phyloP scores from a whole-genome alignment of 2,888 invertebrate species.

The Gandaritis pyraliata region DNA sequence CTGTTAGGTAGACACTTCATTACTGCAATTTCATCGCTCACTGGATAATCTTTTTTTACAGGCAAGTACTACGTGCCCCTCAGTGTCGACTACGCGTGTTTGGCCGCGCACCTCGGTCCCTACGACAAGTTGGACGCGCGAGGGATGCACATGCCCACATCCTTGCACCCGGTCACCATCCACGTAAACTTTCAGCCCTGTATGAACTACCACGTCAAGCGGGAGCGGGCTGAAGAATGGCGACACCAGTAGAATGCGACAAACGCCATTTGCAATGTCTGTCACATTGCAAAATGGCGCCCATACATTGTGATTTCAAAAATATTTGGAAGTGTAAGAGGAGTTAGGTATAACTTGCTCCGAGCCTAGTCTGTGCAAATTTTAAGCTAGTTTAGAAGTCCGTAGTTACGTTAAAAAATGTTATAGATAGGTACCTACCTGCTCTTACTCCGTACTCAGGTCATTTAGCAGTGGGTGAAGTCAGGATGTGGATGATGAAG shows the following conservation, averaged over 20 bases:
- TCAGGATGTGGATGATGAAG: not conserved
- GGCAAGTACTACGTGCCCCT: conserved; percentile 93
- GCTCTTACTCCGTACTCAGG: not conserved
- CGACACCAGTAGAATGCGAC: conserved; percentile 40
- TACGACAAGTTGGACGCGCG: conserved; percentile 83
- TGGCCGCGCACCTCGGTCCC: conserved; percentile 88
- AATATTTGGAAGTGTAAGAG: not conserved
- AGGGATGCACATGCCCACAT: conserved; percentile 82
- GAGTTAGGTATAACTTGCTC: conserved; percentile 3
- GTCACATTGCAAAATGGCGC: conserved; percentile 19
- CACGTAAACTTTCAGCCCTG: conserved; percentile 91
- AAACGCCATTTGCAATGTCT: too few relatives aligned
- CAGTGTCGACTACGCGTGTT: conserved; percentile 89
- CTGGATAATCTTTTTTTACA: conserved; percentile 45
- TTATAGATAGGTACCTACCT: too few relatives aligned
- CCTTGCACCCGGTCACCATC: conserved; percentile 94
- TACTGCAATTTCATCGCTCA: too few relatives aligned
- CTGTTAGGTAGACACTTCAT: too few relatives aligned
- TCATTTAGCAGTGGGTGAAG: not conserved
- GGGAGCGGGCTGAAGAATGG: conserved; percentile 47
- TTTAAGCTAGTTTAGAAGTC: not conserved
- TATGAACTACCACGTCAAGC: conserved; percentile 71
- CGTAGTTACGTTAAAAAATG: not conserved
- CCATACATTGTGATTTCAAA: not conserved
- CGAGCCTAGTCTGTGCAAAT: conserved; percentile 5